A percentile compares a stretch with the other conserved stretches of the same genome.
These are phyloP conservation scores for Oryzaephilus surinamensis DNA, from an alignment of 1,140 invertebrate genomes.

Conservation along the genomic window DNA sequence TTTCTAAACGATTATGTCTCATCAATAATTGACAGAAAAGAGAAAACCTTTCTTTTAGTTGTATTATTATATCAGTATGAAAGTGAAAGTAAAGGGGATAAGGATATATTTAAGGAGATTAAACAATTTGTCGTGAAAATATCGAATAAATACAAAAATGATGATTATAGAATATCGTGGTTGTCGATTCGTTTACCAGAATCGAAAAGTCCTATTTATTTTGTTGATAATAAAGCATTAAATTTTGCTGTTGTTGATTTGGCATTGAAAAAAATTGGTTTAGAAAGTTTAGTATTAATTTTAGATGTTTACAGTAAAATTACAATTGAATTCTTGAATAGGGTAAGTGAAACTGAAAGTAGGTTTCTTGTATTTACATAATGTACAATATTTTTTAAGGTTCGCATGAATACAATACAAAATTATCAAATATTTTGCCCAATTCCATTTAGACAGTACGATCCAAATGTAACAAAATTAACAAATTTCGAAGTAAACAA, in stretches of 20 bases:
- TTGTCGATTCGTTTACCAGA: conserved; percentile 53
- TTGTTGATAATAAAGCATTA: conserved; percentile 37
- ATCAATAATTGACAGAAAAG: conserved; percentile 60
- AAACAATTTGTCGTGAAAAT: conserved; percentile 51
- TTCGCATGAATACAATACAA: conserved; percentile 75
- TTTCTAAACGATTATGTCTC: conserved; percentile 65
- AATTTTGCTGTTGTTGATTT: conserved; percentile 63
- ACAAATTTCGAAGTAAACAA: conserved; percentile 60
- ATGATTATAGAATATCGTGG: conserved; percentile 59
- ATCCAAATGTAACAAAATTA: conserved; percentile 50
- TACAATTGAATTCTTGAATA: conserved; percentile 70
- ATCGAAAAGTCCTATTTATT: conserved; percentile 18
- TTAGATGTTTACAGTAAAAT: conserved; percentile 55
- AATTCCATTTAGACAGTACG: conserved; percentile 69
- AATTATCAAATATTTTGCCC: conserved; percentile 72
- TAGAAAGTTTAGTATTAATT: conserved; percentile 58
- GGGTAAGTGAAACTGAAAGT: conserved; percentile 41
- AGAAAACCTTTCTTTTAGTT: conserved; percentile 66
- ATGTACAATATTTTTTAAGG: conserved; percentile 35
- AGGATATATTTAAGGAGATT: conserved; percentile 52
- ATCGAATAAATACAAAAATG: conserved; percentile 57
- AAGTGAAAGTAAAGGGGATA: conserved; percentile 50
- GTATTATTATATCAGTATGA: conserved; percentile 39
- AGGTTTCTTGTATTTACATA: not conserved
- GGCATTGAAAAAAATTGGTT: conserved; percentile 54